Evolutionary conservation across 2,888 invertebrate genomes (phyloP).

Genomic region (Lasiommata megera): DNA sequence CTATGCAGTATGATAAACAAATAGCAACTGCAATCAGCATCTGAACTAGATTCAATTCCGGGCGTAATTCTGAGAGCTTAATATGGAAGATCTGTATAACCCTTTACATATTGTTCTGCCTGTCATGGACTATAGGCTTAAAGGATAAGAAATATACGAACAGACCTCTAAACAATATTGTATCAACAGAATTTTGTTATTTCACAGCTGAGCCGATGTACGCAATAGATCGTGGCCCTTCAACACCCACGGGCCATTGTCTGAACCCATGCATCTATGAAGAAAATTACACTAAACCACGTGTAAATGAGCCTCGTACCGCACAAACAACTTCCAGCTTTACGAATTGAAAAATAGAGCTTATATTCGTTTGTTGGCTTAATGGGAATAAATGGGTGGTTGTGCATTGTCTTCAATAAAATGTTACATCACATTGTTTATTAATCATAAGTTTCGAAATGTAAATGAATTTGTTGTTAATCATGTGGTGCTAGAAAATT

Average conservation of each 20-base stretch:
- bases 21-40: too few species aligned
- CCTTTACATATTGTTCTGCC: too few species aligned
- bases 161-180: not conserved
- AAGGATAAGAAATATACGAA: too few species aligned
- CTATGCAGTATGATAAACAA: too few species aligned
- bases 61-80: too few species aligned
- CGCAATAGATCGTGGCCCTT: conserved; percentile 50
- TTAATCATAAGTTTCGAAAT: conserved; percentile 17
- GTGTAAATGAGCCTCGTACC: conserved; percentile 17
- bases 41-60: too few species aligned
- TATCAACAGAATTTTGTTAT: conserved; percentile 20
- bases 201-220: conserved; percentile 32
- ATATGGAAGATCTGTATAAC: too few species aligned
- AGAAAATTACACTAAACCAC: conserved; percentile 29
- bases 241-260: conserved; percentile 51
- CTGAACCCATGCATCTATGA: conserved; percentile 30
- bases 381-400: conserved; percentile 2
- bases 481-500: conserved; percentile 5
- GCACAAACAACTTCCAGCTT: not conserved
- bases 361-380: not conserved
- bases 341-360: not conserved
- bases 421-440: conserved; percentile 17
- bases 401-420: conserved; percentile 16
- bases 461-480: conserved; percentile 1
- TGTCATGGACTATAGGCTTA: too few species aligned